These are phyloP conservation scores for Pluvianellus socialis DNA, from an alignment of 2,113 vertebrate genomes.

Conservation along the genomic window DNA sequence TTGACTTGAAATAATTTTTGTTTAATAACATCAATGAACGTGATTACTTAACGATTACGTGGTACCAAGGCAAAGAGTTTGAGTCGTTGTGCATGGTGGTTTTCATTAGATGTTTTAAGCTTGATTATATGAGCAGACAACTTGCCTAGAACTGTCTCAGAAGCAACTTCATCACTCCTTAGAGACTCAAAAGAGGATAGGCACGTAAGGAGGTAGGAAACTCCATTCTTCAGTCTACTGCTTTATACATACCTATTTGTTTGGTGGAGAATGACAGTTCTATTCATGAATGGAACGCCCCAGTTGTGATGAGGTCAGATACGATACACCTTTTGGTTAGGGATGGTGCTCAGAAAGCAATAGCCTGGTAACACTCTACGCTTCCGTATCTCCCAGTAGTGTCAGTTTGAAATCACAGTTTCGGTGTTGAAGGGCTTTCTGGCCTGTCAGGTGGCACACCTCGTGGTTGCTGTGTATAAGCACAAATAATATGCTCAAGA, in stretches of 20 bases:
- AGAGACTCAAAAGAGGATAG: not conserved
- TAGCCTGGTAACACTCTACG: not conserved
- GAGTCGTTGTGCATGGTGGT: not conserved
- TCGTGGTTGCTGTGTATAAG: not conserved
- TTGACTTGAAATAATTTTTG: not conserved
- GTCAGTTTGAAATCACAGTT: not conserved
- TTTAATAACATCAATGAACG: not conserved
- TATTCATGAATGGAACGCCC: not conserved
- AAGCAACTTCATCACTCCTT: not conserved
- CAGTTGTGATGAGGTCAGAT: not conserved
- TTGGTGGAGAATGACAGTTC: not conserved
- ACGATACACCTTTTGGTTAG: not conserved
- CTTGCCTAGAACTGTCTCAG: not conserved
- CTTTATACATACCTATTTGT: not conserved
- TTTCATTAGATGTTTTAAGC: not conserved
- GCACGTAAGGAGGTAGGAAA: not conserved
- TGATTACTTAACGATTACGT: not conserved
- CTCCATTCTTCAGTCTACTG: not conserved
- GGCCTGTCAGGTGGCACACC: not conserved
- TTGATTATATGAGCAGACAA: not conserved
- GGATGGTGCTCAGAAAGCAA: not conserved
- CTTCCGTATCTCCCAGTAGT: fast-evolving
- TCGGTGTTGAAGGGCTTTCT: not conserved
- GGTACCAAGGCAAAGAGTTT: not conserved
- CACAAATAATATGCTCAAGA: not conserved